Conservation (phyloP, 2,888 invertebrate species). For the Xestoiulus laeticollis region DNA sequence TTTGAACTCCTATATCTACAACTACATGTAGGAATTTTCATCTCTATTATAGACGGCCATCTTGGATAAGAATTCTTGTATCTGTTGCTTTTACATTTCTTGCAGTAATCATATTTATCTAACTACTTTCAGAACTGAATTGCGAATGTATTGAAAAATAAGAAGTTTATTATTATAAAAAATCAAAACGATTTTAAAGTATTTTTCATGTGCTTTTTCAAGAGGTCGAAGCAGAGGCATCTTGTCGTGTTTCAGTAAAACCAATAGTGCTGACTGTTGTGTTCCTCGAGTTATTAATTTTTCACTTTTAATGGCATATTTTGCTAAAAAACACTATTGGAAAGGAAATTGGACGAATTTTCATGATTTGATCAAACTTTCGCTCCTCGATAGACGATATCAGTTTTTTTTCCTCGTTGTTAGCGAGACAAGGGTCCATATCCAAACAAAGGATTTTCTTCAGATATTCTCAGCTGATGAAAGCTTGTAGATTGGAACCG, state of each 20-base stretch:
- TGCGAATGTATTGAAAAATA: too few relatives aligned
- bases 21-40: neutral
- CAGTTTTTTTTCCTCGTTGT: neutral
- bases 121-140: too few relatives aligned
- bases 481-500: neutral
- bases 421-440: neutral
- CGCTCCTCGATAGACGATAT: neutral
- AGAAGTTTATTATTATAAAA: too few relatives aligned
- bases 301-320: neutral
- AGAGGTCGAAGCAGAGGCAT: too few relatives aligned
- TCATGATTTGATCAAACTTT: conserved; percentile 7
- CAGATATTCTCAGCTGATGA: neutral
- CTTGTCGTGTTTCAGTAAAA: too few relatives aligned
- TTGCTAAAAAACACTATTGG: neutral
- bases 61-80: neutral
- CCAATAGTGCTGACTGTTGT: too few relatives aligned
- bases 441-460: neutral
- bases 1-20: neutral
- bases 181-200: too few relatives aligned
- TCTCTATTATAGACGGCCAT: neutral
- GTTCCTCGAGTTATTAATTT: neutral
- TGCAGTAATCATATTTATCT: neutral
- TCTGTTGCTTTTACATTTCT: neutral
- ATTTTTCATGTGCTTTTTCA: too few relatives aligned
- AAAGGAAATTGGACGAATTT: neutral